Base-by-base conservation (phyloP, 1,140 invertebrate genomes). In the Orius laevigatus region DNA sequence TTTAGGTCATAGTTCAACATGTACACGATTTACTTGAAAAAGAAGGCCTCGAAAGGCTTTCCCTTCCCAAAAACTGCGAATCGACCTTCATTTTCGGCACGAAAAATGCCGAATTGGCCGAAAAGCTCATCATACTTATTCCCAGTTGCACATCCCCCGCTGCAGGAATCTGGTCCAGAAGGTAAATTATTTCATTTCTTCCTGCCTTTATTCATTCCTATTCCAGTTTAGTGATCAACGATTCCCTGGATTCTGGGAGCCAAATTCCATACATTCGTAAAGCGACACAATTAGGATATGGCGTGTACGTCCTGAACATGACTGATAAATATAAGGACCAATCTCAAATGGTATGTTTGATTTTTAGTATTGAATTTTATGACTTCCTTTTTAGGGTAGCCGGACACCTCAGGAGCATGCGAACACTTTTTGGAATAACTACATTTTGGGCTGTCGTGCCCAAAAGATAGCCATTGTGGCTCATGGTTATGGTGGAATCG, bases 81-180 rank as follows among this genome's bases (percentile, higher is more conserved):
- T 32, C 16, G 15, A n/a, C 50, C 11, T 80, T 79, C 57, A 65
- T 81, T 45, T 83, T 75, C 63, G 69, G 66, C 2, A 72, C 73
- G 31, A 66, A 72, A 18, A 68, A 78, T 62, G 70, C 73, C 55
- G 62, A 76, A 25, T 58, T 61, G 5, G 73, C 74, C 54, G 73
- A 84, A 47, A 71, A 71, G 48, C 57, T 86, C n/a, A 55, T 86
- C 40, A 63, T 86, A 9, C 62, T 87, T 5, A 79, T 87, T 48
- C 81, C 86, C 67, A 82, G 84, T 0, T 78, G 73, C 52, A 83
- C 83, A 12, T 78, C 76, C 19, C 83, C 86, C 0, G 66, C 79
- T 51, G 83, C 82, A 50, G 84, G 84, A 0, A 83, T 87, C 57
- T 88, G 84, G 84, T 75, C 82, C 25, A 70, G 83, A 55, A 72